Evolutionary conservation across 2,888 invertebrate genomes (phyloP).

Genomic region (Mythimna impura): DNA sequence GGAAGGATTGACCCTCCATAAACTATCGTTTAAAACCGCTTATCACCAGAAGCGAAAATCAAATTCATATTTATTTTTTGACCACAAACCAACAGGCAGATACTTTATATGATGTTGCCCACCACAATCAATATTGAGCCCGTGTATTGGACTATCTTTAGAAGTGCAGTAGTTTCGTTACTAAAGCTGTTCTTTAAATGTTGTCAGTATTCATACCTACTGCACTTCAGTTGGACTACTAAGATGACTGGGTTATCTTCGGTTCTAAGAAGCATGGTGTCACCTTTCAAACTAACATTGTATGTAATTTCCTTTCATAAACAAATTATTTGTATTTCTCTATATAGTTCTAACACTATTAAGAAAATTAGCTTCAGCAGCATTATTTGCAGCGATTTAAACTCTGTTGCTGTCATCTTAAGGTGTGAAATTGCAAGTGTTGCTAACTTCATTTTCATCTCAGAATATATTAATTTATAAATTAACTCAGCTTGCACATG

Average conservation of each 20-base stretch:
- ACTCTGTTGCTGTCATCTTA: conserved; percentile 3
- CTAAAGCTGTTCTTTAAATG: not conserved
- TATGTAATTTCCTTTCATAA: conserved; percentile 21
- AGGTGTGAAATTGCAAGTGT: conserved; percentile 8
- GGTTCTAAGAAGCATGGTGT: conserved; percentile 24
- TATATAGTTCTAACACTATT: conserved; percentile 12
- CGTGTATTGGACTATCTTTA: not conserved
- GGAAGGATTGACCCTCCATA: not conserved
- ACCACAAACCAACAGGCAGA: not conserved
- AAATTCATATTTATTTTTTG: not conserved
- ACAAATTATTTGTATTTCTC: conserved; percentile 21
- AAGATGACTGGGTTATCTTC: not conserved
- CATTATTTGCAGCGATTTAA: conserved; percentile 1
- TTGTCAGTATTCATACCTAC: not conserved
- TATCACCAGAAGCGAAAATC: not conserved
- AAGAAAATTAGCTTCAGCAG: conserved; percentile 7
- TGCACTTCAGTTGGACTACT: not conserved
- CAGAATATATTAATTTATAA: conserved; percentile 29
- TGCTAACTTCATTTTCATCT: conserved; percentile 31
- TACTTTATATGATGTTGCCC: not conserved
- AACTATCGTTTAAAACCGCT: conserved; percentile 1
- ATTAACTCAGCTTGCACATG: conserved; percentile 26
- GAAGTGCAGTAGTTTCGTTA: not conserved
- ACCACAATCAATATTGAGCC: not conserved
- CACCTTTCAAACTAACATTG: conserved; percentile 5